Base-by-base conservation (phyloP, 1,140 invertebrate genomes). In the Brachystomella parvula region DNA sequence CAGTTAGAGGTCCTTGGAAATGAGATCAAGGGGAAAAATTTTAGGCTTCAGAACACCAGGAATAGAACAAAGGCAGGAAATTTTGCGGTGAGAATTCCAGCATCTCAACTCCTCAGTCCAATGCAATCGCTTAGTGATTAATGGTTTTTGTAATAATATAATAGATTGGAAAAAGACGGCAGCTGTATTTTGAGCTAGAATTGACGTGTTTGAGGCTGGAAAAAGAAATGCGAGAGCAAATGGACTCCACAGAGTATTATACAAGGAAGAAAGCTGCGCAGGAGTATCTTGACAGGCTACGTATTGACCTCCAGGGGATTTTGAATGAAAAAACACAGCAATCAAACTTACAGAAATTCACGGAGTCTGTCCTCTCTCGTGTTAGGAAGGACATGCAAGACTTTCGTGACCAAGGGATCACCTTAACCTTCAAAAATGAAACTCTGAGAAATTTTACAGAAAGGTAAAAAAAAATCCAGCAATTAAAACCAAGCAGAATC, bases 1-100 rank as follows among this genome's bases (percentile, higher is more conserved):
- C 24, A 64, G 29, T 1, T 68, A 3, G 31, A 31, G 28, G 2
- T 2, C 2, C 15, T 26, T 21, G 32, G 12, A 2, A 33, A 31
- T 47, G 28, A 47, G 49, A 63, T 63, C 31, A 67, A 67, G 33
- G 61, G 35, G 2, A 63, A n/a, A 1, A 59, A 63, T 29, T 31
- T 47, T 3, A 33, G 49, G 59, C 47, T 62, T 31, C 24, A 29
- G 2, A 32, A 24, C 21, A n/a, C 60, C 28, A 47, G 33, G 28
- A 44, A 62, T n/a, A 29, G 28, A 32, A 57, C 59, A 9, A 62
- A 63, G 30, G 53, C 1, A 3, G 59, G 56, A n/a, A 39, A 62
- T 19, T 61, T 67, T 2, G 29, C 47, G 31, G 65, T 66, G 26
- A 6, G 31, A 26, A n/a, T n/a, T n/a, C n/a, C n/a, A n/a, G n/a